Evolutionary conservation across 2,797 vertebrate genomes (phyloP).

Genomic region (Falco berigora): DNA sequence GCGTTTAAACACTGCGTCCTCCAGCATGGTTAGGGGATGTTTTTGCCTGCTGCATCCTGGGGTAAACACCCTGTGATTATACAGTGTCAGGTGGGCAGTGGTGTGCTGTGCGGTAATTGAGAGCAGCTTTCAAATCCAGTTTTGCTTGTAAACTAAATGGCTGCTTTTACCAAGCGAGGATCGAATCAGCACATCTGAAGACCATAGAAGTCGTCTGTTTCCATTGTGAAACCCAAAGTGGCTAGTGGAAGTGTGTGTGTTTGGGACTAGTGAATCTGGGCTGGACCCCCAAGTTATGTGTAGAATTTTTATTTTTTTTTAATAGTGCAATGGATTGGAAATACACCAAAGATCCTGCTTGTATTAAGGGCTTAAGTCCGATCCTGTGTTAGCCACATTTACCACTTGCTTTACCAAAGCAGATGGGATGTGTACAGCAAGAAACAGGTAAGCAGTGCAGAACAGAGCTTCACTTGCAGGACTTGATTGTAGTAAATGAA

Average conservation of each 20-base stretch:
- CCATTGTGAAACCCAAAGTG: neutral
- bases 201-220: neutral
- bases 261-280: neutral
- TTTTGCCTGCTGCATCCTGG: neutral
- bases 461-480: neutral
- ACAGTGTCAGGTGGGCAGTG: neutral
- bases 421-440: neutral
- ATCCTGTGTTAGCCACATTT: neutral
- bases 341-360: neutral
- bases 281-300: neutral
- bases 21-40: neutral
- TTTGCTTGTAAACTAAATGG: constrained; percentile 32
- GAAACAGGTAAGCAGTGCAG: neutral
- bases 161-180: neutral
- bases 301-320: neutral
- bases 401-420: neutral
- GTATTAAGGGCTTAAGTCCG: neutral
- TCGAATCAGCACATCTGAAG: neutral
- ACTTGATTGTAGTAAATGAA: neutral
- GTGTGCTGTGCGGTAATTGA: neutral
- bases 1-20: neutral
- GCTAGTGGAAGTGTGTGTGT: neutral
- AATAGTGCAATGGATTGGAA: neutral
- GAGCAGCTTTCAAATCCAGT: constrained; percentile 27
- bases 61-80: neutral